Base-by-base conservation (phyloP, 2,797 vertebrate genomes). In the Vireo griseus region DNA sequence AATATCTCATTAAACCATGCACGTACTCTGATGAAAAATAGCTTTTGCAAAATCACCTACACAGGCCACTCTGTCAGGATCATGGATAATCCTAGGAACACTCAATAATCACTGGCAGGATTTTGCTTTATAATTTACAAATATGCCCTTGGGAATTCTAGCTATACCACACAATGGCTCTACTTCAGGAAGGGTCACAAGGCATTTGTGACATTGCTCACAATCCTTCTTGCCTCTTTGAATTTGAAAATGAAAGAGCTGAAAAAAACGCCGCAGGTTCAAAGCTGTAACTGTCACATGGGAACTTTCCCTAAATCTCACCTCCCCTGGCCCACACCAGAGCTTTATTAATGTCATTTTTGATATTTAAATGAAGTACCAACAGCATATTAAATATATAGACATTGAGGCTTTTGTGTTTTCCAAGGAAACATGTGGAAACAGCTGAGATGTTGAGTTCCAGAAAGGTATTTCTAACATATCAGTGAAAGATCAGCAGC, bases 1-100 rank as follows among this genome's bases (percentile, higher is more conserved):
- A 75, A 74, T 42, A 66, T 21, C 50, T 89, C 77, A 89, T 82
- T 94, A 93, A 92, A 24, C 28, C 28, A 40, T 63, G 51, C 51
- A 66, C 20, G 6, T 52, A 73, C 77, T 79, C 59, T 85, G 73
- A 75, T 88, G 44, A 90, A 90, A 82, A 69, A 82, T n/a, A 67
- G 74, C 39, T 85, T 84, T 84, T 92, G 48, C 45, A 92, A 91
- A 91, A 89, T 82, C 59, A 59, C 80, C 81, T 52, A 69, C 71
- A 76, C 26, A 62, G 37, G 22, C n/a, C 69, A 50, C 44, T 88
- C 33, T 65, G 48, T 75, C 74, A 91, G 80, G 63, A 93, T 74
- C 57, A 51, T 67, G 42, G 78, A 68, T 92, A 94, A 93, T 90
- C 67, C 78, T 29, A 51, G 59, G 71, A 90, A 84, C 81, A 94